phyloP scores from a whole-genome alignment of 2,888 invertebrate genomes.

The Endomychus coccineus region DNA sequence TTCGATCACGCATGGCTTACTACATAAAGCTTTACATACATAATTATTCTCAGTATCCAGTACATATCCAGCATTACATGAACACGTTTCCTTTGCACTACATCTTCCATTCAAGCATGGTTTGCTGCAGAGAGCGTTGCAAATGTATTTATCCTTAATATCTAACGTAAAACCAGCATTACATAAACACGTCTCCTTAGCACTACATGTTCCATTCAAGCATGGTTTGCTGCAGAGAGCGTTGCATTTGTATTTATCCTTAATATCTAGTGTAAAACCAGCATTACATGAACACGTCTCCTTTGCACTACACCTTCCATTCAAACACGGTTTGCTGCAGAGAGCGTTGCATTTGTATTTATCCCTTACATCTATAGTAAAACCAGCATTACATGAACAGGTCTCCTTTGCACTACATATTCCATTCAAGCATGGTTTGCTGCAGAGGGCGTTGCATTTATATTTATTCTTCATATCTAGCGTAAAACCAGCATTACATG shows the following conservation, averaged over 20 bases:
- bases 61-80: conserved; percentile 26
- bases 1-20: conserved; percentile 20
- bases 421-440: conserved; percentile 15
- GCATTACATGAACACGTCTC: conserved; percentile 21
- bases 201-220: conserved; percentile 48
- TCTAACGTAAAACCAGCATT: conserved; percentile 25
- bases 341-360: conserved; percentile 28
- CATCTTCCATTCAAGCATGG: conserved; percentile 36
- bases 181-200: conserved; percentile 38
- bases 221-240: conserved; percentile 30
- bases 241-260: conserved; percentile 22
- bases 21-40: conserved; percentile 30
- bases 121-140: conserved; percentile 35
- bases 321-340: conserved; percentile 30
- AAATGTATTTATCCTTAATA: conserved; percentile 19
- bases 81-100: conserved; percentile 25
- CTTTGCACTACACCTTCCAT: conserved; percentile 19
- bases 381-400: conserved; percentile 14
- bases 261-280: conserved; percentile 9
- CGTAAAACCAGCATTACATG: conserved; percentile 27
- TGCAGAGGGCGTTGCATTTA: conserved; percentile 15
- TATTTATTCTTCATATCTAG: conserved; percentile 16
- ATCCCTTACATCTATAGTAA: conserved; percentile 2
- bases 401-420: conserved; percentile 28
- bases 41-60: conserved; percentile 17